Base-by-base conservation (phyloP, 2,888 invertebrate genomes). In the Ophonus ardosiacus region DNA sequence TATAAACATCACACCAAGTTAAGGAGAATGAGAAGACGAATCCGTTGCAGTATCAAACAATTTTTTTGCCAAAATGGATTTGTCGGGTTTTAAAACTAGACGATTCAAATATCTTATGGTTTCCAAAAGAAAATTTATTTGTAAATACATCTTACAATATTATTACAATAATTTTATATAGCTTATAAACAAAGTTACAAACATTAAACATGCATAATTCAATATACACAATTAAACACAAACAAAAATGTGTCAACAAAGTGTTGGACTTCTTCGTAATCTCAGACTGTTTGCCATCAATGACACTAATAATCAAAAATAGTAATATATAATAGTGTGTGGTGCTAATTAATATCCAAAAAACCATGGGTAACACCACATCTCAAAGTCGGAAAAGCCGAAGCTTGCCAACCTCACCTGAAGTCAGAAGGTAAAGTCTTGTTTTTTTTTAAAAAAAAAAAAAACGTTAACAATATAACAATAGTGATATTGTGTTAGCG, bases 391-490 rank as follows among this genome's bases (percentile, higher is more conserved):
- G 90, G 88, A 95, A 94, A 89, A 94, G 93, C 74, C 92, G 96
- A 90, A 96, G 96, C 91, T 92, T 96, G 90, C 96, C 96, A 86
- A 96, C 96, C 87, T 96, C 96, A 84, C 96, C 95, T 88, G 95
- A 95, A 93, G 94, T 94, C 86, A 92, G 95, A 91, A 95, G 95
- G 95, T 95, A 94, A 82, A 51, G 43, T 51, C 65, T 85, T n/a
- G n/a, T n/a, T n/a, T n/a, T n/a, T n/a, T n/a, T n/a, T n/a, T n/a
- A n/a, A n/a, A n/a, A n/a, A n/a, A n/a, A n/a, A 31, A 15, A 76
- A 40, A 3, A 31, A 38, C 40, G 63, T 63, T 10, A 63, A 18
- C 24, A 63, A 18, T 56, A 56, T 10, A 63, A 18, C 24, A 63
- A 18, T 56, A 56, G 59, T 59, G 15, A 59, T 15, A 15, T 59